Evolutionary conservation across 2,113 vertebrate species (phyloP).

Genomic region (Rallus limicola): DNA sequence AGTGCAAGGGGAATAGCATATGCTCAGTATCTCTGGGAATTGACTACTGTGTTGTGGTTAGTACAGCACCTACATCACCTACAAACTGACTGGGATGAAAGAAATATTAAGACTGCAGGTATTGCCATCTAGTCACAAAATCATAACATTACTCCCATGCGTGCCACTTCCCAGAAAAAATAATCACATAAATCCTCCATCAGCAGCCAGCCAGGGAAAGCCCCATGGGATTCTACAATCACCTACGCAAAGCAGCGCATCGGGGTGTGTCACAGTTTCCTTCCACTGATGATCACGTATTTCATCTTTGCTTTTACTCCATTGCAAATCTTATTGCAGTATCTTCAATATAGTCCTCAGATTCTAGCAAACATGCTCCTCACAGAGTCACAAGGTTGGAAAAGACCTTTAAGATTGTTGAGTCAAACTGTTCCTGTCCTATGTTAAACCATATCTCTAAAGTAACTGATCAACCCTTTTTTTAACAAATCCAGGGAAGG

Average conservation of each 20-base stretch:
- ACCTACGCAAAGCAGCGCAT: not conserved
- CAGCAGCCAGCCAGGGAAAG: not conserved
- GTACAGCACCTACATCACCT: not conserved
- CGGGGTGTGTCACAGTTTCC: not conserved
- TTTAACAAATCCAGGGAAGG: too few relatives aligned
- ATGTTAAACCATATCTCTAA: too few relatives aligned
- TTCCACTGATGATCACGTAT: not conserved
- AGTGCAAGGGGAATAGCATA: not conserved
- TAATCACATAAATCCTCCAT: not conserved
- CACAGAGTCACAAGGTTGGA: too few relatives aligned
- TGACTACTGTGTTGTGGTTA: not conserved
- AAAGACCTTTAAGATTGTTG: too few relatives aligned
- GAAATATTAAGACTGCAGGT: not conserved
- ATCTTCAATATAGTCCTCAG: not conserved
- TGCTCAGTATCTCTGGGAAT: fast-evolving
- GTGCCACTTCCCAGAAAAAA: not conserved
- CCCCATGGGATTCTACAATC: not conserved
- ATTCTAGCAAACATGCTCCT: not conserved
- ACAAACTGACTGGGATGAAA: not conserved
- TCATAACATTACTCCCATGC: not conserved
- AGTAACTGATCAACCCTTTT: too few relatives aligned
- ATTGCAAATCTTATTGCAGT: not conserved
- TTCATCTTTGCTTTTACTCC: not conserved
- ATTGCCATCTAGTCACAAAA: not conserved
- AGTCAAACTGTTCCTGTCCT: too few relatives aligned